Base-by-base conservation (phyloP, 2,888 invertebrate genomes). In the Epirrita christyi region DNA sequence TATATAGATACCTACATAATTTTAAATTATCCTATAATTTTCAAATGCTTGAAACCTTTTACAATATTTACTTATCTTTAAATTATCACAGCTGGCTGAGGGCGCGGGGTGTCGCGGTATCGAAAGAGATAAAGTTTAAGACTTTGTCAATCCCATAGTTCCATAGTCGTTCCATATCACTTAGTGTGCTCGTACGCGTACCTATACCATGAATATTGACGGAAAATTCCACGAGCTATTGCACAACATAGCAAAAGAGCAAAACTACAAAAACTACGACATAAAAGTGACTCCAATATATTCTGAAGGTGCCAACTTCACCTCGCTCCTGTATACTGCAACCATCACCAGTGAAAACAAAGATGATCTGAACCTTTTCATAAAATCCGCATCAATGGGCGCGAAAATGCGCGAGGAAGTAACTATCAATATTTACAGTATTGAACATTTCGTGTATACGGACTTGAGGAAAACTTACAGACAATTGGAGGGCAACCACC, bases 241-340 rank as follows among this genome's bases (percentile, higher is more conserved):
- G 40, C 61, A 72, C 27, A 66, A 66, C 40, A 72, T 84, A 29
- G 73, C 82, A 6, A 54, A 47, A 13, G 66, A 74, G 45, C 67
- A 72, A 6, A 61, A 71, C 4, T 78, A 75, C 56, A 46, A 64
- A 21, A 59, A 75, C 10, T 55, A 66, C 29, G 63, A 72, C 15
- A 48, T 79, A 2, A 61, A 69, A 32, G 15, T 85, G 11, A 64
- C 72, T n/a, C 65, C 73, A 2, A 63, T 78, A 7, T 64, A 69
- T 3, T 76, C 74, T 0, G 77, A 67, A 4, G 86, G 85, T 2
- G 81, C 78, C 0, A 86, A 83, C 58, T 84, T 78, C 55, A 80
- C 80, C 0, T 65, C 63, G 7, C 50, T 55, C 0, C 47, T 65
- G 6, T 62, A 38, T 28, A 48, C 32, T 7, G 56, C 43, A 0